Conservation (phyloP, 30 jellyfish, hydroid and myxozoan species). For the Clytia hemisphaerica region DNA sequence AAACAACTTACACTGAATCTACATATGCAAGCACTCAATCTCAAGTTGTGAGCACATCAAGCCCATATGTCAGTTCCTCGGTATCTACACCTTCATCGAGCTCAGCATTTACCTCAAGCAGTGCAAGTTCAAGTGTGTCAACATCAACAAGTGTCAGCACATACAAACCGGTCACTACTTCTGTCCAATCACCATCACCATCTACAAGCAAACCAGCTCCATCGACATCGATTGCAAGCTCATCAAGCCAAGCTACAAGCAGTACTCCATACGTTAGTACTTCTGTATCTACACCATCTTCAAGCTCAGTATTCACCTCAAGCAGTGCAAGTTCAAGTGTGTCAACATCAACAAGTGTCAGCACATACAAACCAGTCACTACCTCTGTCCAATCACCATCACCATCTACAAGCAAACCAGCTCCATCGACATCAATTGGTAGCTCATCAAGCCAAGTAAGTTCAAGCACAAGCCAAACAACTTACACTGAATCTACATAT, state of each 20-base stretch:
- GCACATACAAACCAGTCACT: no score
- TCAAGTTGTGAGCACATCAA: not conserved
- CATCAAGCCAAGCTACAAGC: no score
- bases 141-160: not conserved
- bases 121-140: not conserved
- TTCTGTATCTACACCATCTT: not conserved
- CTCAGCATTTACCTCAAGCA: not conserved
- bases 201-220: no score
- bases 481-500: no score
- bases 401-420: no score
- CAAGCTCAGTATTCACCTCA: constrained; percentile 1
- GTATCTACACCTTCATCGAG: constrained; percentile 5
- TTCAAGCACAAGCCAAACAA: no score
- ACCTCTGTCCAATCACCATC: no score
- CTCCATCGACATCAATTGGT: no score
- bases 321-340: not conserved
- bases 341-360: constrained; percentile 1
- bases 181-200: not conserved
- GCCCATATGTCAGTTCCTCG: not conserved
- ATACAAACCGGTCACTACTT: not conserved
- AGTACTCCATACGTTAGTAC: no score
- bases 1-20: not conserved
- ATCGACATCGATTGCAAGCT: constrained; percentile 5
- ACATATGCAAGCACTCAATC: constrained; percentile 5
- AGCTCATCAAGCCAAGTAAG: no score